A percentile compares a stretch with the other conserved stretches of the same genome.
Evolutionary conservation across 2,113 vertebrate genomes (phyloP).

Genomic region (Solea senegalensis): DNA sequence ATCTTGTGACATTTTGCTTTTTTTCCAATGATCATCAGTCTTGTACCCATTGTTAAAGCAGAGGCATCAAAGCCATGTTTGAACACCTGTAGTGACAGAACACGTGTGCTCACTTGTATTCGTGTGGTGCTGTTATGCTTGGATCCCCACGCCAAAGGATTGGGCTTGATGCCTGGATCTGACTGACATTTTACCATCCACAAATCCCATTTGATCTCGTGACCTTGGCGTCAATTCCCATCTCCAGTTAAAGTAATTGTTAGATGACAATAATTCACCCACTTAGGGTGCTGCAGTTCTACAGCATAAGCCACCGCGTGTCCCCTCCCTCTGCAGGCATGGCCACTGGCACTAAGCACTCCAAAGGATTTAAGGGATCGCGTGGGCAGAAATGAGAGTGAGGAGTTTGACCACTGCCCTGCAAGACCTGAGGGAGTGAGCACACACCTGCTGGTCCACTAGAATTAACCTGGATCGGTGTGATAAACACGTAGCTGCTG

Average conservation of each 20-base stretch:
- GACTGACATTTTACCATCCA: slow-evolving; percentile 41
- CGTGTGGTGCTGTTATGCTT: slow-evolving; percentile 3
- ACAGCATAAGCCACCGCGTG: slow-evolving; percentile 36
- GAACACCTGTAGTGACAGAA: not conserved
- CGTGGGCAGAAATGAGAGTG: slow-evolving; percentile 28
- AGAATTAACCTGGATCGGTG: slow-evolving; percentile 33
- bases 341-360: slow-evolving; percentile 46
- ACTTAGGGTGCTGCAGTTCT: slow-evolving; percentile 14
- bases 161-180: slow-evolving; percentile 35
- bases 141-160: slow-evolving; percentile 22
- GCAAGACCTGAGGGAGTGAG: slow-evolving; percentile 41
- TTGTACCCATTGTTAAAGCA: not conserved
- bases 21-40: too few species aligned
- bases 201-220: slow-evolving; percentile 64
- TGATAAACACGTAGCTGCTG: slow-evolving; percentile 40
- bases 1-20: too few species aligned
- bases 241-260: slow-evolving; percentile 35
- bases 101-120: not conserved
- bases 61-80: not conserved
- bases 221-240: slow-evolving; percentile 63
- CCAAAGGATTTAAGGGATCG: slow-evolving; percentile 65
- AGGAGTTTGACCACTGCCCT: slow-evolving; percentile 36
- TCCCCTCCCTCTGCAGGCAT: slow-evolving; percentile 29
- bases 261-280: slow-evolving; percentile 58
- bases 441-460: slow-evolving; percentile 9